Percentiles rank a stretch among this genome's conserved stretches.
Evolutionary conservation across 2,888 invertebrate genomes (phyloP).

Genomic region (Mechanitis messenoides): DNA sequence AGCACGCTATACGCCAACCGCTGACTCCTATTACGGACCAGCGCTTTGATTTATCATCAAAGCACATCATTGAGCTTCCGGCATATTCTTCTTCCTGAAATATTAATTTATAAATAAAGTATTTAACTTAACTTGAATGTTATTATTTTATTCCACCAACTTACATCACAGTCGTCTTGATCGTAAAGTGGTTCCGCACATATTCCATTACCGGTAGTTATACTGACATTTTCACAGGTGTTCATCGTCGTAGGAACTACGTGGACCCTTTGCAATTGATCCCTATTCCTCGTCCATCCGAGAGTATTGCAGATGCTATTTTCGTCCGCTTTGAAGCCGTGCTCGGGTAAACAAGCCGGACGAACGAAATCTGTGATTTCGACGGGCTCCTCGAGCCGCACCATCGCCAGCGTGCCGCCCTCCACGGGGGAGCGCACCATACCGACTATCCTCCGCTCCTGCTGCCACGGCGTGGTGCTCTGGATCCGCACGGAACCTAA

Average conservation of each 20-base stretch:
- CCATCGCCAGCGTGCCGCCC: conserved; percentile 88
- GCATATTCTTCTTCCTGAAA: conserved; percentile 90
- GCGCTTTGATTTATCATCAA: conserved; percentile 80
- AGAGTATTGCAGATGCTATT: conserved; percentile 84
- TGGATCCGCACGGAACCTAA: conserved; percentile 86
- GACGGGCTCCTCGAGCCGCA: conserved; percentile 86
- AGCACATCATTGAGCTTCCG: conserved; percentile 90
- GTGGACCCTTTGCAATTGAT: conserved; percentile 88
- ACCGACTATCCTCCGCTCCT: conserved; percentile 87
- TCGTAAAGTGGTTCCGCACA: conserved; percentile 89
- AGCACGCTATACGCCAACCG: conserved; percentile 91
- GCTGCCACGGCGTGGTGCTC: conserved; percentile 91
- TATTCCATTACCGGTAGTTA: conserved; percentile 87
- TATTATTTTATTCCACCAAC: conserved; percentile 40
- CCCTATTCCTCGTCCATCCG: conserved; percentile 90
- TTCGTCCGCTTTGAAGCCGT: conserved; percentile 45
- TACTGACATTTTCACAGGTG: conserved; percentile 89
- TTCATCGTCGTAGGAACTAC: conserved; percentile 86
- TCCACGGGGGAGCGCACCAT: conserved; percentile 93
- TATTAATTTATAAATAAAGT: conserved; percentile 2
- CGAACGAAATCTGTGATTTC: conserved; percentile 88
- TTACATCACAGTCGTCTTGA: conserved; percentile 89
- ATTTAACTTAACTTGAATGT: neutral
- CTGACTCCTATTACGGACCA: conserved; percentile 90
- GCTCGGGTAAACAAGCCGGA: conserved; percentile 86